phyloP scores from a whole-genome alignment of 2,888 invertebrate genomes.

The Agrypnus murinus region DNA sequence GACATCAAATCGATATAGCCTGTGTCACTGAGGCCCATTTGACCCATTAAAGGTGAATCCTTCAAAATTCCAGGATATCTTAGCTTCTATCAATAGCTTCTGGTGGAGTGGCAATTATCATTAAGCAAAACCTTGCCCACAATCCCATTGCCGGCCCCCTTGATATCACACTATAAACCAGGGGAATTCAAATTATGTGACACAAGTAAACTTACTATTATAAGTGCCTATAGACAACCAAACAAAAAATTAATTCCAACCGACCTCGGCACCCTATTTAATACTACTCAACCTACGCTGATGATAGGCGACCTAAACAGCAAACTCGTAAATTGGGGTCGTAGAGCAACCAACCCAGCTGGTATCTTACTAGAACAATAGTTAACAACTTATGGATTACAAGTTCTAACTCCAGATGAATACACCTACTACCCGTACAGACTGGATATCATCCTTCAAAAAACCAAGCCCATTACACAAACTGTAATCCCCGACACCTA shows the following conservation, averaged over 20 bases:
- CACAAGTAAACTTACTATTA: slow-evolving; percentile 13
- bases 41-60: background rate
- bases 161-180: background rate
- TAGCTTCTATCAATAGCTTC: slow-evolving; percentile 6
- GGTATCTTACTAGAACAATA: slow-evolving; percentile 11
- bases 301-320: slow-evolving; percentile 11
- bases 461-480: slow-evolving; percentile 13
- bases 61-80: slow-evolving; percentile 10
- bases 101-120: slow-evolving; percentile 1
- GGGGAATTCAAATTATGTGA: slow-evolving; percentile 2
- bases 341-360: slow-evolving; percentile 5
- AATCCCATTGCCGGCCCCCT: slow-evolving; percentile 4
- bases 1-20: no score
- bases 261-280: background rate
- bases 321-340: slow-evolving; percentile 13
- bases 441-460: slow-evolving; percentile 11
- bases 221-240: background rate
- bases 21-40: background rate
- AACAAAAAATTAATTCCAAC: background rate
- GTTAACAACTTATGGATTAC: slow-evolving; percentile 3
- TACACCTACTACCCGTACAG: slow-evolving; percentile 7
- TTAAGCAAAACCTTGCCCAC: slow-evolving; percentile 11
- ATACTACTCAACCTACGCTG: background rate
- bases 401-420: slow-evolving; percentile 1
- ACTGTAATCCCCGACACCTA: slow-evolving; percentile 8